Evolutionary conservation across 1,140 invertebrate species (phyloP), one percentile per base, ranked within the genome.

Genomic region (Calephelis nemesis): DNA sequence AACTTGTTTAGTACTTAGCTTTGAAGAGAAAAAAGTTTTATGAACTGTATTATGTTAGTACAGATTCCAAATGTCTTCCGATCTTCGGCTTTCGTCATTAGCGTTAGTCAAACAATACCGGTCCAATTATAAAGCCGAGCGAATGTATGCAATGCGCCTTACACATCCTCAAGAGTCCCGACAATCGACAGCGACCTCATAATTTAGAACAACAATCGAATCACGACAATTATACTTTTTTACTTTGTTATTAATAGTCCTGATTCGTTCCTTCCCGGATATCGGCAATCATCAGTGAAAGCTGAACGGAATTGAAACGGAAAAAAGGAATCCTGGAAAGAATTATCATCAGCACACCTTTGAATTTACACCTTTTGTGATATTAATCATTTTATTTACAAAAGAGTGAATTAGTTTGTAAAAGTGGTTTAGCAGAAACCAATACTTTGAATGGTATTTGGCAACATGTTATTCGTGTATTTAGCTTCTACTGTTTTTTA

Each of bases 161-260:
- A 64, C 64, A 71, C 66, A 67, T 71, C 69, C 68, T 68, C 52
- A 30, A 58, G 52, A 19, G 52, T 58, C 19, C 52, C 54, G 30
- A 60, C 54, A 60, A 60, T 60, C 54, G 62, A 76, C 67, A 76
- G 76, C 76, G 73, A 75, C 74, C 71, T 81, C 64, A 74, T 79
- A 80, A 77, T 80, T 78, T 65, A 65, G 62, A n/a, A 71, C 65
- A 77, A 76, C 76, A 88, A 76, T 79, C 81, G 75, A 75, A 84
- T 84, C 70, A 81, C 82, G 73, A 82, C 84, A 87, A 89, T 91
- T 88, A 91, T 82, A 65, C 76, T 87, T 88, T 90, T 88, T 90
- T 79, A 73, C 73, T 75, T 84, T 83, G 77, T 89, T 81, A 82
- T 76, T 82, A 80, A 78, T 77, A 74, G 70, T 80, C 70, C 75